Percentiles rank a stretch among this genome's conserved stretches.
Evolutionary conservation across 2,113 vertebrate genomes (phyloP).

Genomic region (Tauraco erythrolophus): DNA sequence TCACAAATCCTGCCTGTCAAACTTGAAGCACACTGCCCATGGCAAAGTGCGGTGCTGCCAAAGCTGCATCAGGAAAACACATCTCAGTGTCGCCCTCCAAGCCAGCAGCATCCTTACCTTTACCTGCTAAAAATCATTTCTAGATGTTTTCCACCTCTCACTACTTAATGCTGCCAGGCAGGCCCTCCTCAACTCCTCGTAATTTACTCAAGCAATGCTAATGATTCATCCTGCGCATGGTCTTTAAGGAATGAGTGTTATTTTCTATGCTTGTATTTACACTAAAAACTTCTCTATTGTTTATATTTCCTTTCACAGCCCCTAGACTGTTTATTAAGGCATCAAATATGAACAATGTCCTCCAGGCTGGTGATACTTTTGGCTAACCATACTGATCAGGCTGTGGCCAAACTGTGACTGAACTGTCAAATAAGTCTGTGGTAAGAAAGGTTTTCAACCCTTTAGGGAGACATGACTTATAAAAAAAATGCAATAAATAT

Average conservation of each 20-base stretch:
- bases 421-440: background rate
- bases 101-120: background rate
- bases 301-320: slow-evolving; percentile 30
- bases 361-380: slow-evolving; percentile 21
- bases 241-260: background rate
- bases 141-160: background rate
- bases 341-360: slow-evolving; percentile 3
- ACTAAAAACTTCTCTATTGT: background rate
- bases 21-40: background rate
- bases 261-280: slow-evolving; percentile 4
- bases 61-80: background rate
- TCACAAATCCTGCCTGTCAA: background rate
- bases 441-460: background rate
- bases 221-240: background rate
- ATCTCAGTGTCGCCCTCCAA: background rate
- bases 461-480: background rate
- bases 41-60: background rate
- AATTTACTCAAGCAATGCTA: background rate
- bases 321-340: slow-evolving; percentile 12
- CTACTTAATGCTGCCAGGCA: background rate
- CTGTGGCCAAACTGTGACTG: background rate
- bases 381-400: background rate
- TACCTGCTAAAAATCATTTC: background rate
- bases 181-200: background rate
- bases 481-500: background rate